These are phyloP conservation scores for Bellardia pandia DNA, from an alignment of 2,888 invertebrate species.

Conservation along the genomic window DNA sequence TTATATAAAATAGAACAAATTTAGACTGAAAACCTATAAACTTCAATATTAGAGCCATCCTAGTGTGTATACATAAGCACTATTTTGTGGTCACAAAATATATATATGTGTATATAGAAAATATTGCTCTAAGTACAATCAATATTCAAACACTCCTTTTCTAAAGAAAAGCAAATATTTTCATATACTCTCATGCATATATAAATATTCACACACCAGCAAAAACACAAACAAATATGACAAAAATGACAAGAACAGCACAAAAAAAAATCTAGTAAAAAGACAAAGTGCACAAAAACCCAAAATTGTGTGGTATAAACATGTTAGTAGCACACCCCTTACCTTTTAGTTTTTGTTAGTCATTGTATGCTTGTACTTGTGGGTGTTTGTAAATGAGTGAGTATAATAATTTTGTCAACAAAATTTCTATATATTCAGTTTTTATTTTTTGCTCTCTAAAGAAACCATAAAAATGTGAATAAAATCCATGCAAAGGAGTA, in stretches of 20 bases:
- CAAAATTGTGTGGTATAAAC: slow-evolving; percentile 36
- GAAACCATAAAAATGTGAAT: slow-evolving; percentile 67
- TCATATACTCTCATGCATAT: slow-evolving; percentile 27
- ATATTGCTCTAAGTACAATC: slow-evolving; percentile 45
- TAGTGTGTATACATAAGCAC: not conserved
- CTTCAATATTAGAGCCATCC: no score
- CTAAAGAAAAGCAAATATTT: slow-evolving; percentile 44
- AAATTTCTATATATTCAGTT: not conserved
- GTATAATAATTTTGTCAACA: slow-evolving; percentile 19
- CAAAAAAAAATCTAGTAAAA: not conserved
- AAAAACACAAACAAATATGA: not conserved
- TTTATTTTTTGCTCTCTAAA: slow-evolving; percentile 16
- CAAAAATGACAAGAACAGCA: slow-evolving; percentile 9
- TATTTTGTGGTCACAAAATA: slow-evolving; percentile 57
- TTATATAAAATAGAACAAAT: no score
- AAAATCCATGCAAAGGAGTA: slow-evolving; percentile 47
- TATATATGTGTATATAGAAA: slow-evolving; percentile 10
- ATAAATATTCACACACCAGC: not conserved
- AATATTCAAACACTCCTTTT: slow-evolving; percentile 68
- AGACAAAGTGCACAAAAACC: slow-evolving; percentile 31
- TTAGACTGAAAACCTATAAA: no score
- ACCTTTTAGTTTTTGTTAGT: not conserved
- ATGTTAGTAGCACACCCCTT: slow-evolving; percentile 4
- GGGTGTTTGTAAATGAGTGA: not conserved
- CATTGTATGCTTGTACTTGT: not conserved